Evolutionary conservation across 2,888 invertebrate genomes (phyloP).

Genomic region (Hyppa rectilinea): DNA sequence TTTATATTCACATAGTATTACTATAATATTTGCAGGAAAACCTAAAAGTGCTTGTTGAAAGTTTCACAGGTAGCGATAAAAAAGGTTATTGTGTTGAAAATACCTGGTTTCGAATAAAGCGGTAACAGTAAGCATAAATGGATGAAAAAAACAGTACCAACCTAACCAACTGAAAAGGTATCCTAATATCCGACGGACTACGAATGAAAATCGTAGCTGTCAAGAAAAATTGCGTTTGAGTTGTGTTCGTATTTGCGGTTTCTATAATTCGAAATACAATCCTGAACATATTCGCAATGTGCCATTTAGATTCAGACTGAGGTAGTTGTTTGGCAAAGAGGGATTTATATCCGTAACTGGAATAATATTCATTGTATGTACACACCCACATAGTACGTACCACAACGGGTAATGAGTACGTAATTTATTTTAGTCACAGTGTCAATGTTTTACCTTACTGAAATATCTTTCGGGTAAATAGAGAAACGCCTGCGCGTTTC

Average conservation of each 20-base stretch:
- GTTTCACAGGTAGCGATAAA: not conserved
- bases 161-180: slow-evolving; percentile 32
- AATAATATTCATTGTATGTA: slow-evolving; percentile 38
- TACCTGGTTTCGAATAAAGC: slow-evolving; percentile 22
- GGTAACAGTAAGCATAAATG: slow-evolving; percentile 16
- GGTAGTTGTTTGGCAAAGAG: slow-evolving; percentile 7
- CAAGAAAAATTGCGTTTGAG: slow-evolving; percentile 24
- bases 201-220: slow-evolving; percentile 29
- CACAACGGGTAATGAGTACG: not conserved
- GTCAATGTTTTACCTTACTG: slow-evolving; percentile 19
- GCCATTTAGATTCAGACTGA: slow-evolving; percentile 43
- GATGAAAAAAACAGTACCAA: slow-evolving; percentile 15
- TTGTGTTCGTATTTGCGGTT: slow-evolving; percentile 35
- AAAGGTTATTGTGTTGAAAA: slow-evolving; percentile 9
- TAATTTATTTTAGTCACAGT: slow-evolving; percentile 31
- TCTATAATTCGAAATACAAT: slow-evolving; percentile 38
- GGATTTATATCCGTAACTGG: slow-evolving; percentile 36
- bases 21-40: slow-evolving; percentile 15
- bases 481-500: not conserved
- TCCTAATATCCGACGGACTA: slow-evolving; percentile 29
- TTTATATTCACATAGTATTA: slow-evolving; percentile 9
- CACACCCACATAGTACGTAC: not conserved
- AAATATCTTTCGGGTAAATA: slow-evolving; percentile 14
- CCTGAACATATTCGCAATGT: slow-evolving; percentile 34
- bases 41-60: not conserved